Evolutionary conservation across 2,888 invertebrate genomes (phyloP), one percentile per base, ranked within the genome.

Genomic region (Cryptops parisi): DNA sequence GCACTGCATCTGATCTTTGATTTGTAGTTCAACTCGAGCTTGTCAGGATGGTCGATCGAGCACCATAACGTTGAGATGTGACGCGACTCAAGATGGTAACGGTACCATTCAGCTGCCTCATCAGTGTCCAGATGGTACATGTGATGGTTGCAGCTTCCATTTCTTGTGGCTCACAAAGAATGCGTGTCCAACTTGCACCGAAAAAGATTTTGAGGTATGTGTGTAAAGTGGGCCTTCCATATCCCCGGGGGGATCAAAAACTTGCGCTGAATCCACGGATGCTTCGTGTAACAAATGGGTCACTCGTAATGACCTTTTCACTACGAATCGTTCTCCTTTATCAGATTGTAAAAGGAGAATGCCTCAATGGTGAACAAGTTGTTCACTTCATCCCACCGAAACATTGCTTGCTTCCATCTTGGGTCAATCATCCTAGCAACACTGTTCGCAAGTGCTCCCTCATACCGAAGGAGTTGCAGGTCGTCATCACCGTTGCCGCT

Each of bases 91-190:
- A 46, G 58, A 62, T 24, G 64, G 62, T n/a, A 60, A 61, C 53
- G 66, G 65, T 1, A 58, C 59, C 15, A 63, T 65, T 54, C 55
- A 62, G 22, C 63, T 73, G 38, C 75, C 75, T 2, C 66, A 70
- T 1, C 68, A 69, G 53, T 76, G 76, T 62, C 68, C 72, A 0
- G 74, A 74, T 63, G 78, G 76, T 5, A 78, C 78, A 1, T 78
- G 78, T 63, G 76, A 78, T 63, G 78, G 78, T 1, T 78, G 78
- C 62, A 70, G 70, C 52, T 78, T 74, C 62, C 72, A 74, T 62
- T 72, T 76, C 60, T 60, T 75, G 57, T 75, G 74, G 74, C 63
- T 61, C 52, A 71, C 71, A 6, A 60, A 64, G 17, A 63, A 64
- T 52, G 76, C 75, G 1, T 78, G 78, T 64, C 76, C 77, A 1